Percentiles rank a stretch among this genome's conserved stretches.
Evolutionary conservation across 2,113 vertebrate species (phyloP).

Genomic region (Misgurnus anguillicaudatus): DNA sequence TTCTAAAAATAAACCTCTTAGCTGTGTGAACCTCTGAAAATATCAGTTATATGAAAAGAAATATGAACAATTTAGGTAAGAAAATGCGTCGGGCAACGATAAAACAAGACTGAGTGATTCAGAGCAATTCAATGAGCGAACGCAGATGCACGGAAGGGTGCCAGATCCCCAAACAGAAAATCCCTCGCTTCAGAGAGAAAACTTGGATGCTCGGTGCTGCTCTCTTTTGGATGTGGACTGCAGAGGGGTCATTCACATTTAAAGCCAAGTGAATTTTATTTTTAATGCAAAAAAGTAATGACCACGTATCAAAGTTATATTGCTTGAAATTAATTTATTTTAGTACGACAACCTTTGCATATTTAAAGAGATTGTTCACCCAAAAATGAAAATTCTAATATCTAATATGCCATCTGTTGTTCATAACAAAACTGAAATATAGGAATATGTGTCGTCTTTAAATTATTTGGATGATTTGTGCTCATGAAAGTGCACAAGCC

Average conservation of each 20-base stretch:
- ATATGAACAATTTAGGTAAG: background rate
- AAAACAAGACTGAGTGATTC: constrained; percentile 24
- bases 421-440: background rate
- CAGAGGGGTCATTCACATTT: background rate
- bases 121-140: constrained; percentile 9
- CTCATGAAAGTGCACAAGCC: too few species aligned
- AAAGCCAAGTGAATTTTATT: too few species aligned
- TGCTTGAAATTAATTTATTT: too few species aligned
- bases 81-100: background rate
- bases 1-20: background rate
- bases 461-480: background rate
- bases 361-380: too few species aligned
- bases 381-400: too few species aligned
- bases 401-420: background rate
- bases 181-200: background rate
- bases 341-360: too few species aligned
- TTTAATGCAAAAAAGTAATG: too few species aligned
- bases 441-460: background rate
- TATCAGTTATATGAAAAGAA: constrained; percentile 9
- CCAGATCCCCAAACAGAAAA: constrained; percentile 31
- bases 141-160: constrained; percentile 15
- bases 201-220: background rate
- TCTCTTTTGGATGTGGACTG: background rate
- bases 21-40: background rate
- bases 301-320: too few species aligned